Conservation (phyloP, 2,797 vertebrate species). For the Gadopsis bispinosus region DNA sequence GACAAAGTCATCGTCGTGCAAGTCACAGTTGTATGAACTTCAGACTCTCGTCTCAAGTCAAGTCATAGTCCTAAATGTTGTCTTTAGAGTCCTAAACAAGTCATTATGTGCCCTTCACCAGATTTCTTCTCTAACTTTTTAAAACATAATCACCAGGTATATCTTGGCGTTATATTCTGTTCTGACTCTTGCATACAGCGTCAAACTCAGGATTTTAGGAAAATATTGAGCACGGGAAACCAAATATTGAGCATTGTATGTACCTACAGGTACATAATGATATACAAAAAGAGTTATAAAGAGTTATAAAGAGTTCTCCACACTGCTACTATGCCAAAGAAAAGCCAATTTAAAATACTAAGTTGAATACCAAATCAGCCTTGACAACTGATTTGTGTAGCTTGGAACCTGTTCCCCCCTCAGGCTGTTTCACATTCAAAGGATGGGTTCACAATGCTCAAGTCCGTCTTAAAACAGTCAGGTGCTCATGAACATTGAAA, state of each 20-base stretch:
- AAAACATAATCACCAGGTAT: neutral
- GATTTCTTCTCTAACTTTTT: neutral
- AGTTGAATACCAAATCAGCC: neutral
- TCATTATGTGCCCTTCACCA: neutral
- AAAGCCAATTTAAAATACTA: neutral
- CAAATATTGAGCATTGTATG: no score
- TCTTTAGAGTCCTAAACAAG: neutral
- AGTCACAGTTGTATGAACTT: neutral
- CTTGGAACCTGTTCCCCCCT: no score
- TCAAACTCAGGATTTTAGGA: neutral
- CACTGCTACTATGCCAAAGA: neutral
- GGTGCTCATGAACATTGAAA: no score
- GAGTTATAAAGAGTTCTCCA: neutral
- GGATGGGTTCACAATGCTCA: no score
- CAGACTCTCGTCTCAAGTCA: neutral
- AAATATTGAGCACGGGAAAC: neutral
- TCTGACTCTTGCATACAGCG: neutral
- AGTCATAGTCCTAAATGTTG: neutral
- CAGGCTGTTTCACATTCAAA: no score
- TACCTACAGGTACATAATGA: neutral
- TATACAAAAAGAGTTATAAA: neutral
- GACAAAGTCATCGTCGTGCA: slow-evolving; percentile 11
- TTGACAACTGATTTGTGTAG: no score
- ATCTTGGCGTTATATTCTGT: neutral
- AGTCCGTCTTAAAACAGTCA: no score